Evolutionary conservation across 2,888 invertebrate species (phyloP), one percentile per base, ranked within the genome.

Genomic region (Catocala fraxini): DNA sequence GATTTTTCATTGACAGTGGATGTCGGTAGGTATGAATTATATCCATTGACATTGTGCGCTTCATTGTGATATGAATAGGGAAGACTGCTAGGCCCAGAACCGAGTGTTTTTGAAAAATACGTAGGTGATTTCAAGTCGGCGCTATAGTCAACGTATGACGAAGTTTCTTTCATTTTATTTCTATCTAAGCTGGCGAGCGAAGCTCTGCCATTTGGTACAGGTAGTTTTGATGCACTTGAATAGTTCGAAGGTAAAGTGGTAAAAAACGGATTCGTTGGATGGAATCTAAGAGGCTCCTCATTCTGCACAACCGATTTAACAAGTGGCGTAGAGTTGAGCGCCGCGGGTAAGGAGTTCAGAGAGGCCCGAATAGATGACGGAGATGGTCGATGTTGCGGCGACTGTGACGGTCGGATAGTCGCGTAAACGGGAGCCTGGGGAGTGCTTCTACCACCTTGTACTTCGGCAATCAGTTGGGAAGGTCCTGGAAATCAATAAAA

Each of bases 191-290:
- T 86, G 70, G 89, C 82, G 54, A 85, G 74, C 13, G 86, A 79
- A 25, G 88, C 66, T 80, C 85, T 87, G 63, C 92, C 87, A 63
- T 93, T 93, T 54, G 92, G 91, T 71, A 93, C 82, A 11, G 93
- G 93, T 71, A 93, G 82, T 84, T 90, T 94, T 79, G 93, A 93
- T 86, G 89, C 80, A 87, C 86, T 91, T 64, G 89, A 85, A 76
- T 89, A 85, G 82, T 89, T 92, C 57, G 89, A 86, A 60, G 93
- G 92, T 77, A 94, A 83, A 68, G 92, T 93, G 54, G 93, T 91
- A 81, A 93, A 94, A 85, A 94, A 94, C 56, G 94, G 94, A 79
- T 94, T 94, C 35, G 94, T 93, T 56, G 93, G 94, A 75, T 94
- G 93, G 76, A 93, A 90, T 81, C 83, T 88, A 48, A 85, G 82